Base-by-base conservation (phyloP, 1,140 invertebrate species). In the Apolygus lucorum region DNA sequence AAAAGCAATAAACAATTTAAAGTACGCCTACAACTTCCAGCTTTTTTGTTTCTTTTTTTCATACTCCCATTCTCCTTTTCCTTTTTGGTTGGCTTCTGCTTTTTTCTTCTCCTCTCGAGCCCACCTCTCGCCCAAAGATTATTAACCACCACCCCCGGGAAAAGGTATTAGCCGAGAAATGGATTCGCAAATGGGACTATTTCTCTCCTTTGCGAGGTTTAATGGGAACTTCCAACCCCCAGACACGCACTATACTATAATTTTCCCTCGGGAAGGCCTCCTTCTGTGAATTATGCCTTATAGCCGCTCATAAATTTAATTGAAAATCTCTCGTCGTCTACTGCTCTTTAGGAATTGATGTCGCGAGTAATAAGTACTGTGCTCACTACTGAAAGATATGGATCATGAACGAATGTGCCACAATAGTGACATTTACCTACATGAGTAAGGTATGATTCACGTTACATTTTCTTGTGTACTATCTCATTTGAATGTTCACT, bases 1-100 rank as follows among this genome's bases (percentile, higher is more conserved):
- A n/a, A n/a, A n/a, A n/a, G 54, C 54, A 59, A 59, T 59, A 59
- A 59, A 59, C 22, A 59, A 59, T 59, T 59, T 59, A 24, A 59
- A 59, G 54, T 59, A 59, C 22, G 54, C 54, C 54, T 11, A 59
- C 54, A 24, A 59, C 54, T 59, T 59, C 54, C 54, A 11, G 8
- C 17, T 49, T 49, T 49, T 49, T 49, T 49, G 8, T 59, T 59
- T 17, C 11, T 59, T 59, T 59, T 11, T 59, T 17, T 59, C 22
- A 8, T 59, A 11, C 54, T 4, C 13, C 54, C 54, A 59, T 21
- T 59, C 54, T 22, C 22, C 22, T 42, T 17, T 21, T 21, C 54
- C 11, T 8, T 4, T 59, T 24, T 11, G 13, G 11, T 24, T 8
- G 11, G 11, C 54, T 14, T 11, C 54, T 22, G 8, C 54, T 4